Base-by-base conservation (phyloP, 2,888 invertebrate species). In the Chymomyza caudatula region DNA sequence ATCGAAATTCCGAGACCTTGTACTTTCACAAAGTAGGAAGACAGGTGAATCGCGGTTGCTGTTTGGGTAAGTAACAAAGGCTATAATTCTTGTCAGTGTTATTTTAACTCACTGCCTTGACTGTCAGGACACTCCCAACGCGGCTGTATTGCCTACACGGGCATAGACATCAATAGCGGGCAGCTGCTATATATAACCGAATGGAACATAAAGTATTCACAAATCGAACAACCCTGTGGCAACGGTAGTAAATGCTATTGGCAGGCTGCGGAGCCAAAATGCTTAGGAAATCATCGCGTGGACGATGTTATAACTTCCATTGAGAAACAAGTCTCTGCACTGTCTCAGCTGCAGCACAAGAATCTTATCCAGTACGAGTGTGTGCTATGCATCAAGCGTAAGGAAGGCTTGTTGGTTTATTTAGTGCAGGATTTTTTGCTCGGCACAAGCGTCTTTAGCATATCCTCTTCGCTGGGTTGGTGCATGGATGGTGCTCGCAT, bases 281-380 rank as follows among this genome's bases (percentile, higher is more conserved):
- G 90, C 51, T 53, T 62, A 2, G 90, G 90, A 2, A 85, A 79
- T 59, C 90, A 90, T 72, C 88, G 88, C 3, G 86, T 89, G 4
- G 90, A 90, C 55, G 90, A 90, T 23, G 68, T 91, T 2, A 88
- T 90, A 6, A 57, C 78, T 2, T 83, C 86, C 8, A 92, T 97
- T 56, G 96, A 97, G 79, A 94, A 95, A 86, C 97, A 97, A 89
- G 91, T 97, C 43, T 93, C 93, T 83, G 92, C 93, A 20, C 91
- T 97, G 65, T 92, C 93, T 17, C 93, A 94, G 76, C 87, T 97
- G 2, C 92, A 93, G 84, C 95, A 96, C 88, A 90, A 92, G 13
- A 94, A 95, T 86, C 91, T 97, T 57, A 92, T 94, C 4, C 94
- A 94, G 59, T 97, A 97, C 89, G 91, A 94, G 66, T 95, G 94